A percentile compares a stretch with the other conserved stretches of the same genome.
phyloP scores from a whole-genome alignment of 2,797 vertebrate genomes.

The Etheostoma nigrum region DNA sequence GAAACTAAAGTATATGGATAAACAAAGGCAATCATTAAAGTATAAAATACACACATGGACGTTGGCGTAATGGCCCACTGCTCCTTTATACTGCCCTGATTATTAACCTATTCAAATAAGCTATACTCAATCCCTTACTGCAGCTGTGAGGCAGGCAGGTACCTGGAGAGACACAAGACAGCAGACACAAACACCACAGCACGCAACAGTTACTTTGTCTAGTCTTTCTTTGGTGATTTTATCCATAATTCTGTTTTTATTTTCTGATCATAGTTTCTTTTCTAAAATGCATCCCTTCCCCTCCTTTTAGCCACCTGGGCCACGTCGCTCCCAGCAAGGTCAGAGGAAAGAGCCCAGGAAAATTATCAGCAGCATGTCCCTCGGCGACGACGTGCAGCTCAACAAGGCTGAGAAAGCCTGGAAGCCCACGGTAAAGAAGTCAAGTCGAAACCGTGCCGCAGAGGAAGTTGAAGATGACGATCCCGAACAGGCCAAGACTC shows the following conservation, averaged over 20 bases:
- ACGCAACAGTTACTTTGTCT: background rate
- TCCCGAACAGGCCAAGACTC: conserved; percentile 88
- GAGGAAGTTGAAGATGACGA: conserved; percentile 79
- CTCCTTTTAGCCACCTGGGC: conserved; percentile 88
- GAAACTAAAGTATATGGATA: too few species aligned
- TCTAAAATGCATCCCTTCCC: background rate
- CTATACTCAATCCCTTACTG: too few species aligned
- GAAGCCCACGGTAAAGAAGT: conserved; percentile 91
- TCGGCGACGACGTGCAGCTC: conserved; percentile 94
- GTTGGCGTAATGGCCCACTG: too few species aligned
- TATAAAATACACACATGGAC: too few species aligned
- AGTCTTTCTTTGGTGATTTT: background rate
- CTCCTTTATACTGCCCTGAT: too few species aligned
- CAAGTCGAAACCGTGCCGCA: background rate
- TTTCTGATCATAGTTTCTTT: background rate
- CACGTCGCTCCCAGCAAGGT: conserved; percentile 93
- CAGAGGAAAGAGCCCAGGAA: conserved; percentile 94
- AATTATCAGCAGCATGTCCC: conserved; percentile 92
- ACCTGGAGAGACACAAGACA: too few species aligned
- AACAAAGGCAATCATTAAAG: too few species aligned
- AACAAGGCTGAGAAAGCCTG: conserved; percentile 98
- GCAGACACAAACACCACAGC: too few species aligned
- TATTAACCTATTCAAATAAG: too few species aligned
- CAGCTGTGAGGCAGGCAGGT: too few species aligned
- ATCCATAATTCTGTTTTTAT: background rate